Base-by-base conservation (phyloP, 2,113 vertebrate species). In the Ascaphus truei region DNA sequence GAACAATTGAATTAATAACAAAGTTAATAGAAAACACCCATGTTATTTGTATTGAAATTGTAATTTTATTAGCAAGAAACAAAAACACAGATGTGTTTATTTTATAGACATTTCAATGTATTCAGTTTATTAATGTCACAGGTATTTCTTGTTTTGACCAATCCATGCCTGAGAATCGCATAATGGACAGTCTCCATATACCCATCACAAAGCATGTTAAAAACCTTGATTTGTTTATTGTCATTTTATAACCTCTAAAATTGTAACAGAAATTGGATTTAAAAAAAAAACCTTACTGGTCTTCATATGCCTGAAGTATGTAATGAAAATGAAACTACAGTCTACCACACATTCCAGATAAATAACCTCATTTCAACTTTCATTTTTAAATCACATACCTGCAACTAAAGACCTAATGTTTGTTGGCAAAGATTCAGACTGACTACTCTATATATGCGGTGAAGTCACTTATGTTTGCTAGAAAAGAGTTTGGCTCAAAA, bases 101-200 rank as follows among this genome's bases (percentile, higher is more conserved):
- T n/a, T n/a, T n/a, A n/a, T n/a, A n/a, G 79, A 60, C 74, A 85
- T 77, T 81, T 82, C 73, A 79, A 79, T 85, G 87, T 90, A 89
- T 90, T 89, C 74, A 73, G 80, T 82, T 86, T 79, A 68, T 82
- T 88, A 85, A 80, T 84, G 79, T 85, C 86, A 89, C 84, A 91
- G 74, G 82, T 72, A 86, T 78, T 74, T 81, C 67, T 81, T 83
- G 72, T 83, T 84, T 80, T 87, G 83, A 78, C 82, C 81, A 84
- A 74, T 81, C 81, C 81, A 81, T 77, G 81, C 79, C 84, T 80
- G 72, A 82, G 82, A 84, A 78, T 72, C 85, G 80, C 84, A 83
- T 71, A 82, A 87, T 76, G 80, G 84, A 88, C 86, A 84, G 77
- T 75, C 83, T 84, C 56, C 23, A 50, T 23, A 26, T 37, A 30